Conservation (phyloP, 64 coral and sea anemone species). For the Cladopsammia gracilis region DNA sequence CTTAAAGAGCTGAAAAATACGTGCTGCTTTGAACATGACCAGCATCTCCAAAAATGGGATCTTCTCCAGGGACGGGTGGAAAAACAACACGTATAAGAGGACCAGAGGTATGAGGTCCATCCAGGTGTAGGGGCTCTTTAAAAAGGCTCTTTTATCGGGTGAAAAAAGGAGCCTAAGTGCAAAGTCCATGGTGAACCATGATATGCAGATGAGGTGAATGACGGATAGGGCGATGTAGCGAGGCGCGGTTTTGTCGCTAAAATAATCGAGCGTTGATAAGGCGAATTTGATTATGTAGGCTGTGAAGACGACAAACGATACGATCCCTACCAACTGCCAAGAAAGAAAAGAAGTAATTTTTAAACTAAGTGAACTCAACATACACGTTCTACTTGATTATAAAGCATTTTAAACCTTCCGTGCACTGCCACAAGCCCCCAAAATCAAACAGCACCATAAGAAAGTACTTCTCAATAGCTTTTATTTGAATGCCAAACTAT, state of each 20-base stretch:
- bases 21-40: constrained; percentile 86
- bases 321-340: constrained; percentile 68
- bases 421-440: too few species aligned
- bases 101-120: constrained; percentile 86
- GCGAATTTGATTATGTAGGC: constrained; percentile 93
- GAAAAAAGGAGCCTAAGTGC: constrained; percentile 83
- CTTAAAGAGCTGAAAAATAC: constrained; percentile 93
- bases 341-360: background rate
- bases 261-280: constrained; percentile 86
- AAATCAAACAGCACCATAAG: too few species aligned
- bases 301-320: constrained; percentile 78
- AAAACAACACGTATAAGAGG: constrained; percentile 77
- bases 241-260: constrained; percentile 64
- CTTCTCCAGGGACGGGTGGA: constrained; percentile 17
- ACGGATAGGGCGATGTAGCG: constrained; percentile 63
- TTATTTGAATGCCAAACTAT: too few species aligned
- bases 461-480: too few species aligned
- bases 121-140: constrained; percentile 86
- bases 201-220: constrained; percentile 74
- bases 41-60: constrained; percentile 89
- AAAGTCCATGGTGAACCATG: constrained; percentile 95
- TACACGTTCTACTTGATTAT: background rate
- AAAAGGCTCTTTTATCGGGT: constrained; percentile 70
- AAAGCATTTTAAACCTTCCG: too few species aligned
- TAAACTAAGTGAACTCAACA: background rate